A percentile compares a stretch with the other conserved stretches of the same genome.
These are phyloP conservation scores for Helicoverpa armigera DNA, from an alignment of 1,140 invertebrate species.

Conservation along the genomic window DNA sequence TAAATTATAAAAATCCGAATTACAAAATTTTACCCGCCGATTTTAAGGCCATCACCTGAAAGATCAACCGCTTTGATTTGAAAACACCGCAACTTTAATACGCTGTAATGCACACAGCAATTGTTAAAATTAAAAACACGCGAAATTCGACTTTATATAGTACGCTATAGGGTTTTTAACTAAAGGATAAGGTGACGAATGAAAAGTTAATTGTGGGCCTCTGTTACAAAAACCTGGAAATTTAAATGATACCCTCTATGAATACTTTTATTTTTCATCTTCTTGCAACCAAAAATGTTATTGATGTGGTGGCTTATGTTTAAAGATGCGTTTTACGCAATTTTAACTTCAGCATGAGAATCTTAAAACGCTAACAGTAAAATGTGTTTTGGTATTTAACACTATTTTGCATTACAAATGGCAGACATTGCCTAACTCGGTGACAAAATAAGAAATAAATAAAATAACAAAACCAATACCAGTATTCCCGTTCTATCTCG, in stretches of 20 bases:
- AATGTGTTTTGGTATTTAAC: slow-evolving; percentile 39
- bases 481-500: slow-evolving; percentile 43
- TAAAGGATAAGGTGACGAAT: neutral
- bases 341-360: slow-evolving; percentile 39
- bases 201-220: no score
- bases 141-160: neutral
- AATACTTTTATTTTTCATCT: no score
- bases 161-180: neutral
- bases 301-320: no score
- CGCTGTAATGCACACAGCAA: slow-evolving; percentile 38
- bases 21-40: neutral
- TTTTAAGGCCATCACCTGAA: slow-evolving; percentile 12
- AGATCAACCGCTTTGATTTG: slow-evolving; percentile 70
- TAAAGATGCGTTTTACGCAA: neutral
- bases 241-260: no score
- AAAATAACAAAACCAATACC: slow-evolving; percentile 1
- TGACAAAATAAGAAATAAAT: slow-evolving; percentile 54
- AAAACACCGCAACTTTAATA: slow-evolving; percentile 71
- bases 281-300: no score
- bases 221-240: no score
- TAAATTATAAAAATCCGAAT: neutral
- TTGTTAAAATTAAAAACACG: slow-evolving; percentile 35
- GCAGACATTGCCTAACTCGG: slow-evolving; percentile 21
- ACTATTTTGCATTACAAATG: slow-evolving; percentile 40
- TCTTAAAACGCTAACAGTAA: slow-evolving; percentile 34